Evolutionary conservation across 2,888 invertebrate species (phyloP), one percentile per base, ranked within the genome.

Genomic region (Thalpophila matura): DNA sequence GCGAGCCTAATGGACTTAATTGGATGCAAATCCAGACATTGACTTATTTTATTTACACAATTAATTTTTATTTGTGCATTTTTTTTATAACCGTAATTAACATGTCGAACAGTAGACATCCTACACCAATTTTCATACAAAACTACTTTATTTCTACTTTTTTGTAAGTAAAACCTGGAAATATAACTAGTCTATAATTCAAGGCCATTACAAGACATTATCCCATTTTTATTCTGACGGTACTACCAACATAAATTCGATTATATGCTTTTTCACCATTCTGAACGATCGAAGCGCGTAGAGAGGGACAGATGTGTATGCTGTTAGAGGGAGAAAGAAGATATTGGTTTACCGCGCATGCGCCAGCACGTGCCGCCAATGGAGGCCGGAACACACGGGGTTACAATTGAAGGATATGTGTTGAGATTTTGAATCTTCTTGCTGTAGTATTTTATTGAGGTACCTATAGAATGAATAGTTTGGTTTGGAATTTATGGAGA

Each of bases 181-280:
- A 40, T 6, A 7, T 2, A 18, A 45, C 16, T 20, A 57, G 60
- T 60, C 10, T 20, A 26, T 4, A 75, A 81, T 80, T 89, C 91
- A 91, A 91, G 91, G 91, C 86, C 89, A 80, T 56, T 27, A 35
- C 7, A 35, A 49, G 27, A 42, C 43, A 54, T 63, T 58, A 66
- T 70, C 71, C 63, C 59, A 49, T 81, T 87, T 81, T 74, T 79
- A 67, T 92, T 81, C 88, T 24, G 58, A 82, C 92, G 4, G 61
- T 93, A 90, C 89, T 46, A 83, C 86, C 86, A 78, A 90, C 91
- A 94, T 93, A 93, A 93, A 94, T 93, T 94, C 90, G 93, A 95
- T 95, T 84, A 82, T 92, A 95, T 91, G 88, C 90, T 91, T 94
- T 94, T 95, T 94, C 93, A 93, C 94, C 92, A 94, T 91, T 89